Conservation (phyloP, 2,888 invertebrate species). For the Cremastinae sp. region DNA sequence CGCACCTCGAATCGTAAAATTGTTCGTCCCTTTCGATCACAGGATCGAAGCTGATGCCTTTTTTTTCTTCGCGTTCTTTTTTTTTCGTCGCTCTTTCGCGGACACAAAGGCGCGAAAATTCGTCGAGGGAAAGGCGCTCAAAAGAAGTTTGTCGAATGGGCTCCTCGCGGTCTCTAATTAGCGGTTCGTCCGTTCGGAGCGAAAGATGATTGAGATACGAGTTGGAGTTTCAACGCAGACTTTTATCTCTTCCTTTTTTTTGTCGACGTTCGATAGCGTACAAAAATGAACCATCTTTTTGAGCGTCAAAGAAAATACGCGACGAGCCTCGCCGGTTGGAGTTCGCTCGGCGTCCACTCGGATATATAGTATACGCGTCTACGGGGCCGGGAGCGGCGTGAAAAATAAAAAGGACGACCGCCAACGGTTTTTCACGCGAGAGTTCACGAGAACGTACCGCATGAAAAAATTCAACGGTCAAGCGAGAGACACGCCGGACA, state of each 20-base stretch:
- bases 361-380: too few relatives aligned
- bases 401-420: conserved; percentile 23
- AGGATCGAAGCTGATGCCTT: conserved; percentile 30
- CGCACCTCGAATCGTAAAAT: conserved; percentile 36
- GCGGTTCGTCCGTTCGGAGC: conserved; percentile 46
- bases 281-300: conserved; percentile 37
- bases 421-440: conserved; percentile 26
- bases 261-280: conserved; percentile 12
- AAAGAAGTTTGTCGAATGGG: conserved; percentile 50
- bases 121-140: conserved; percentile 46
- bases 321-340: conserved; percentile 18
- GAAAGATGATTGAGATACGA: conserved; percentile 34
- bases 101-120: conserved; percentile 39
- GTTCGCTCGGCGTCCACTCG: background rate
- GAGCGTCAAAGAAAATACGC: conserved; percentile 42
- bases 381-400: conserved; percentile 20
- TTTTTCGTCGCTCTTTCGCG: conserved; percentile 20
- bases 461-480: conserved; percentile 18
- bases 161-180: conserved; percentile 54
- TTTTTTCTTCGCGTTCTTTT: conserved; percentile 9
- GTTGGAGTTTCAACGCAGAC: conserved; percentile 41
- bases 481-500: conserved; percentile 14
- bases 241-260: conserved; percentile 28
- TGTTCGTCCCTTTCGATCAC: conserved; percentile 31
- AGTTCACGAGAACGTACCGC: conserved; percentile 28